Percentiles rank a stretch among this genome's conserved stretches.
Conservation (phyloP, 1,140 invertebrate species). For the Camponotus vicinus region DNA sequence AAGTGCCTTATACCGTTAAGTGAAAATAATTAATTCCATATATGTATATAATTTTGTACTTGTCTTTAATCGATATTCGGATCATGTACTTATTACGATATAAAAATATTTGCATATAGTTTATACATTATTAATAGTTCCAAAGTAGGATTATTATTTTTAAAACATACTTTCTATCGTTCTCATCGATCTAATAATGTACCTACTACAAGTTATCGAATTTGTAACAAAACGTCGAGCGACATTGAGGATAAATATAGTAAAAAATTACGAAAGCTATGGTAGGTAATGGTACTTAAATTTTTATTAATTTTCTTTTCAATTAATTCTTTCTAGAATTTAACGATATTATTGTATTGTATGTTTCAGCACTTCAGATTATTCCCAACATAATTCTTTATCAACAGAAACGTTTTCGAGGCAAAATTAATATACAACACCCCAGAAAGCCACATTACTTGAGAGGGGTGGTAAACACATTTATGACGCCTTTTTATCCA, state of each 20-base stretch:
- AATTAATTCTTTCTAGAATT: background rate
- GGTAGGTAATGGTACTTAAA: constrained; percentile 30
- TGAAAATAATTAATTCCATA: constrained; percentile 74
- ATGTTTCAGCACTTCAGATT: constrained; percentile 79
- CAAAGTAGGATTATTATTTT: constrained; percentile 32
- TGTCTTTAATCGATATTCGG: constrained; percentile 72
- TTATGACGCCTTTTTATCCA: constrained; percentile 88
- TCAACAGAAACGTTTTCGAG: constrained; percentile 89
- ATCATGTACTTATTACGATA: constrained; percentile 78
- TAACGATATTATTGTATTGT: constrained; percentile 44
- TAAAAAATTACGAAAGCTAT: background rate
- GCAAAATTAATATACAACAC: constrained; percentile 92
- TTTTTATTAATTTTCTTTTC: background rate
- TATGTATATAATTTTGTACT: constrained; percentile 83
- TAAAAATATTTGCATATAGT: constrained; percentile 63
- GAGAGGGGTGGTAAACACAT: constrained; percentile 87
- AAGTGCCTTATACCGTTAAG: constrained; percentile 83
- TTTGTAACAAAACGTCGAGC: background rate
- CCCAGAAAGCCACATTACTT: constrained; percentile 90
- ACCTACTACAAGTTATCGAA: constrained; percentile 3
- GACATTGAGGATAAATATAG: constrained; percentile 41
- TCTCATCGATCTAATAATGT: constrained; percentile 4
- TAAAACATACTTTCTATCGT: constrained; percentile 23
- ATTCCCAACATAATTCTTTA: constrained; percentile 79
- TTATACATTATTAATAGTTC: constrained; percentile 43